These are phyloP conservation scores for Tholera decimalis DNA, from an alignment of 2,888 invertebrate genomes.

Conservation along the genomic window DNA sequence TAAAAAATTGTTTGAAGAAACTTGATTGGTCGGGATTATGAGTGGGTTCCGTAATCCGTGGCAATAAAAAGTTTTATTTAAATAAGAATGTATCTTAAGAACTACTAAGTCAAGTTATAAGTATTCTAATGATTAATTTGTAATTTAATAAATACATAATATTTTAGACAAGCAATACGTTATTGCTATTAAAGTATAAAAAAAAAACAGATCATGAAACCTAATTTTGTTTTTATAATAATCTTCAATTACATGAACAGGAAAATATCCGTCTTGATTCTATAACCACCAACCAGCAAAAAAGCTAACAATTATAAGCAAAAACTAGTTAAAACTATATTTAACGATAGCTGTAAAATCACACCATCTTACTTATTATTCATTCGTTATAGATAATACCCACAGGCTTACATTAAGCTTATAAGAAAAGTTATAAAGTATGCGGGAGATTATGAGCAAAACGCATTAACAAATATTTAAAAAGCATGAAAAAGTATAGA, in stretches of 20 bases:
- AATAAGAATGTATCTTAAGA: neutral
- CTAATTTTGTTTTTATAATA: too few relatives aligned
- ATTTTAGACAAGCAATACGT: neutral
- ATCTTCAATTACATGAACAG: too few relatives aligned
- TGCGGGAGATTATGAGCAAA: neutral
- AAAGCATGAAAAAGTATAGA: too few relatives aligned
- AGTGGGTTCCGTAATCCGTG: constrained; percentile 60
- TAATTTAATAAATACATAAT: neutral
- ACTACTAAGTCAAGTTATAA: neutral
- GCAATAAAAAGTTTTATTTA: neutral
- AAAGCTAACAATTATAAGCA: neutral
- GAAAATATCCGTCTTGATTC: neutral
- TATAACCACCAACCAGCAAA: neutral
- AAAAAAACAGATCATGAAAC: neutral
- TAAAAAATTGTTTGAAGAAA: constrained; percentile 51
- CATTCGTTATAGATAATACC: too few relatives aligned
- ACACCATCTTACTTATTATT: too few relatives aligned
- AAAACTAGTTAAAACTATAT: neutral
- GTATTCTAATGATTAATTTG: neutral
- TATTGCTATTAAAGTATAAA: too few relatives aligned
- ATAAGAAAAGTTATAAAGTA: neutral
- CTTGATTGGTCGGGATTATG: constrained; percentile 23
- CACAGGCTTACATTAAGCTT: neutral
- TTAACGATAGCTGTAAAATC: constrained; percentile 9
- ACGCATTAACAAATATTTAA: too few relatives aligned